phyloP scores from a whole-genome alignment of 2,888 invertebrate genomes.

The Drosophila eohydei region DNA sequence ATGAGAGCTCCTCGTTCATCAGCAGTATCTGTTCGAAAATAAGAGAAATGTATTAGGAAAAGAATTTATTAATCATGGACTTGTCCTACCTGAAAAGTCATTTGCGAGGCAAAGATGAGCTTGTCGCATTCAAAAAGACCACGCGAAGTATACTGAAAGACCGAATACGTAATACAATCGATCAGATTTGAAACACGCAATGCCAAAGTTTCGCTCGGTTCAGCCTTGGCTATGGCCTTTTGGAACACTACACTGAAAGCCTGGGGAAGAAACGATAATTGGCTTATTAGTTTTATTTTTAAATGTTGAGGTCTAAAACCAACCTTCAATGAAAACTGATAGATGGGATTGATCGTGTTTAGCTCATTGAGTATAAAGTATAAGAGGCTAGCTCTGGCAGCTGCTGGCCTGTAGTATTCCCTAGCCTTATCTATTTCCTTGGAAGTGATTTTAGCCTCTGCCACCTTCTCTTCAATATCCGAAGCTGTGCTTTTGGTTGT shows the following conservation, averaged over 20 bases:
- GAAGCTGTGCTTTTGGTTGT: conserved; percentile 98
- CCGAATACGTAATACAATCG: conserved; percentile 96
- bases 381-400: conserved; percentile 95
- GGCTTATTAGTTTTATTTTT: too few species aligned
- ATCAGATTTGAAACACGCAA: conserved; percentile 94
- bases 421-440: conserved; percentile 96
- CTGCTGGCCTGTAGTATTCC: conserved; percentile 91
- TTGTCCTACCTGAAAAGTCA: conserved; percentile 93
- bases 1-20: conserved; percentile 93
- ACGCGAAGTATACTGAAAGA: conserved; percentile 96
- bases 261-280: conserved; percentile 84
- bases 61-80: rapidly evolving
- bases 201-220: conserved; percentile 91
- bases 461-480: conserved; percentile 96
- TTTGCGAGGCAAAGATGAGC: conserved; percentile 97
- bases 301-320: background rate
- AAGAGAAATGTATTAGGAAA: background rate
- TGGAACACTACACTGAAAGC: conserved; percentile 99
- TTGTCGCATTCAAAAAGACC: conserved; percentile 98
- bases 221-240: conserved; percentile 96
- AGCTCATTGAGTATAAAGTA: conserved; percentile 98
- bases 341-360: conserved; percentile 98
- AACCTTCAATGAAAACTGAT: conserved; percentile 97
- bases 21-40: conserved; percentile 89
- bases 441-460: conserved; percentile 96